A percentile compares a stretch with the other conserved stretches of the same genome.
These are phyloP conservation scores for Brachyhypopomus occidentalis DNA, from an alignment of 2,113 vertebrate species.

Conservation along the genomic window DNA sequence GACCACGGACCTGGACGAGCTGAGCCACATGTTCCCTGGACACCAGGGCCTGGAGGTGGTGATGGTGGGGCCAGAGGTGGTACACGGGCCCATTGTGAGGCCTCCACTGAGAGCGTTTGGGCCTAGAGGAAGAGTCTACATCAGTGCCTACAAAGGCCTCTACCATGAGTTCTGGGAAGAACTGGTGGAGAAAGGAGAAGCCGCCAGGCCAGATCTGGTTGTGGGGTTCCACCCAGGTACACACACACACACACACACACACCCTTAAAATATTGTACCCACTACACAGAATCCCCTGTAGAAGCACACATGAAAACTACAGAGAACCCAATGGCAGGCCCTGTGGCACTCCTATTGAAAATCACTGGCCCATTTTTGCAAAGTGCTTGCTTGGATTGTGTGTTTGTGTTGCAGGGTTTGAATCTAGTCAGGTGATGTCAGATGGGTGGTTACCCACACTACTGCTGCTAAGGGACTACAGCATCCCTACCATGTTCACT, in stretches of 20 bases:
- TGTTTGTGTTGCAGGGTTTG: no score
- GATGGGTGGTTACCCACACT: constrained; percentile 91
- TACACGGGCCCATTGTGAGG: constrained; percentile 77
- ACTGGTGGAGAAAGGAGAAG: constrained; percentile 81
- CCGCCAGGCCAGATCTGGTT: constrained; percentile 82
- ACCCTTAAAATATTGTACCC: no score
- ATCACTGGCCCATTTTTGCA: no score
- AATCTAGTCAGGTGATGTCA: constrained; percentile 73
- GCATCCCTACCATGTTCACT: constrained; percentile 86
- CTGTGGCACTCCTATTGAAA: no score
- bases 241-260: no score
- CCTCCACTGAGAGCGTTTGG: constrained; percentile 72
- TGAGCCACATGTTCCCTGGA: constrained; percentile 83
- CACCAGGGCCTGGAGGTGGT: constrained; percentile 84
- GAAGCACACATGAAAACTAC: no score
- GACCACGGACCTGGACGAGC: constrained; percentile 83
- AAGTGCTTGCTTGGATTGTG: no score
- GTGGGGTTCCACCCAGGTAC: constrained; percentile 94
- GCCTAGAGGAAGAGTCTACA: constrained; percentile 76
- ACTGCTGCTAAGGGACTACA: constrained; percentile 90
- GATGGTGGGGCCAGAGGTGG: constrained; percentile 88
- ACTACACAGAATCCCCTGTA: no score
- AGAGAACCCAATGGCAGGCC: no score
- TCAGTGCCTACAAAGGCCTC: constrained; percentile 86
- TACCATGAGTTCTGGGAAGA: constrained; percentile 96